Base-by-base conservation (phyloP, 2,113 vertebrate species). In the Corvus moneduloides region DNA sequence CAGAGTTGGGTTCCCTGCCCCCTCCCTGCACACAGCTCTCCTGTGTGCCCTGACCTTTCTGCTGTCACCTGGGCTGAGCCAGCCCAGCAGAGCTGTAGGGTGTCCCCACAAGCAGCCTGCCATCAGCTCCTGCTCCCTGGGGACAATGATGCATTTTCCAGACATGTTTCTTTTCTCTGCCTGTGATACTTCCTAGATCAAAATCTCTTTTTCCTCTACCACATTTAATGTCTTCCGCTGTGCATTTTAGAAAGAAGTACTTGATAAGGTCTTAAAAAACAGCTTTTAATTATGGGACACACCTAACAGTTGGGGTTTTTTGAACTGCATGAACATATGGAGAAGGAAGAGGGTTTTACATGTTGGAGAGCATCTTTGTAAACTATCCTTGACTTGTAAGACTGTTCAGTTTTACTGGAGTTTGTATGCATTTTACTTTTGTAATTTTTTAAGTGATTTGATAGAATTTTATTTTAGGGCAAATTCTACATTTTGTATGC, bases 401-500 rank as follows among this genome's bases (percentile, higher is more conserved):
- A 90, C 82, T 96, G 76, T 93, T 96, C 78, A 27, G 56, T 92
- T 97, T 97, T 93, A 94, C 96, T 96, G 92, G 77, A 87, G 84
- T 96, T 96, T 96, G 82, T 97, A 97, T 85, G 87, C 35, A 6
- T 97, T 98, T 98, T 97, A 96, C 97, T 97, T 98, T 97, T 97
- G 64, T 97, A 97, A 93, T 87, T 97, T 97, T 97, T 81, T 58
- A 52, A 96, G 96, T 92, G 35, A 85, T 95, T 97, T 95, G 91
- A 96, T 97, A 97, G 91, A 94, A 91, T 96, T 97, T 98, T 93
- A 96, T 98, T 97, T 97, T 97, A 97, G 75, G 92, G 91, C 77
- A 94, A 96, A 96, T 89, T 94, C 92, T 97, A 97, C 96, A 94
- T 98, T 98, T 97, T 96, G 96, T 98, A 98, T 94, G 90, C 84